A percentile compares a stretch with the other conserved stretches of the same genome.
Evolutionary conservation across 2,113 vertebrate species (phyloP).

Genomic region (Pollimyrus isidori): DNA sequence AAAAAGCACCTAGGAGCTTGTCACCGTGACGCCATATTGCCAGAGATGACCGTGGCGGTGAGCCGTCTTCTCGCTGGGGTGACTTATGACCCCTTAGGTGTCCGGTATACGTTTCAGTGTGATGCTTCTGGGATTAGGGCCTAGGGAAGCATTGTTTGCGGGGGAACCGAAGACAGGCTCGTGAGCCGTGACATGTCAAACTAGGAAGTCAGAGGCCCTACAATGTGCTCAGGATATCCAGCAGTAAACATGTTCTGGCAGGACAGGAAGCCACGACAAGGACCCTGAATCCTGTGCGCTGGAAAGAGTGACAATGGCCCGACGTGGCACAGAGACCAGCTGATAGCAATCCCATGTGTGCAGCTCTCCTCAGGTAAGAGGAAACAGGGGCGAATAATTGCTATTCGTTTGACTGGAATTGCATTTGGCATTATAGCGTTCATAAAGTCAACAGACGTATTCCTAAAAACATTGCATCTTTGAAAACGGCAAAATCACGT

Average conservation of each 20-base stretch:
- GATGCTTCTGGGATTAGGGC: not conserved
- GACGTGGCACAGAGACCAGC: not conserved
- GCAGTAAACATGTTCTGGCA: constrained; percentile 13
- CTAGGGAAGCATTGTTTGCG: not conserved
- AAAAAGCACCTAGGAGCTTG: not conserved
- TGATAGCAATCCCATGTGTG: not conserved
- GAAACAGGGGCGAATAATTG: not conserved
- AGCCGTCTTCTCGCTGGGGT: not conserved
- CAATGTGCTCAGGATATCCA: constrained; percentile 22
- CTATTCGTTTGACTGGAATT: constrained; percentile 16
- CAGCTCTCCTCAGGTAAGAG: not conserved
- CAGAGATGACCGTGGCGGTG: constrained; percentile 9
- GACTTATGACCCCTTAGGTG: not conserved
- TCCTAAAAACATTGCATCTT: not conserved
- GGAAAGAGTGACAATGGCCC: constrained; percentile 9
- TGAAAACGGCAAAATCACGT: not conserved
- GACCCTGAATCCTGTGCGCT: not conserved
- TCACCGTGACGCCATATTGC: constrained; percentile 24
- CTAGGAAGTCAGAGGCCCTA: constrained; percentile 5
- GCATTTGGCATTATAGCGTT: constrained; percentile 23
- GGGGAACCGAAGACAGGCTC: not conserved
- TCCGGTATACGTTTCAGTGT: not conserved
- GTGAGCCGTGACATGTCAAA: constrained; percentile 1
- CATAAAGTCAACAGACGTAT: not conserved
- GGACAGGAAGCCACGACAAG: constrained; percentile 15